phyloP scores from a whole-genome alignment of 2,888 invertebrate species.

The Hydropsyche betteni region DNA sequence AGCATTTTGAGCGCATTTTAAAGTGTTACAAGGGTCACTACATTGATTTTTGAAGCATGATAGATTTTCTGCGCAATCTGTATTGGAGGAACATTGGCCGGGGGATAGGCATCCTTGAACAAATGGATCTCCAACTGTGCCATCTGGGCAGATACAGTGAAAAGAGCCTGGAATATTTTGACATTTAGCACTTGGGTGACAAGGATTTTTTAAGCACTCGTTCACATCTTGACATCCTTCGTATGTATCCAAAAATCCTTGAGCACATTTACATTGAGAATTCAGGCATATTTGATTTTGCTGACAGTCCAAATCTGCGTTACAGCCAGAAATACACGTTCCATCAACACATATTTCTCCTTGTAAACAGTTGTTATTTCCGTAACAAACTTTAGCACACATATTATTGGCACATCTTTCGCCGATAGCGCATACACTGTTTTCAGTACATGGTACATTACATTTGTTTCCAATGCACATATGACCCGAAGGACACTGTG shows the following conservation, averaged over 20 bases:
- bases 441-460: constrained; percentile 79
- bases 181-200: constrained; percentile 83
- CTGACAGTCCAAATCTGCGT: constrained; percentile 81
- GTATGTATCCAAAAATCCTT: constrained; percentile 77
- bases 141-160: constrained; percentile 80
- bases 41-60: constrained; percentile 82
- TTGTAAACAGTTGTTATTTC: constrained; percentile 88
- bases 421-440: constrained; percentile 80
- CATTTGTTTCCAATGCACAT: constrained; percentile 82
- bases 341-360: constrained; percentile 89
- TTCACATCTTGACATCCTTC: constrained; percentile 84
- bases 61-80: constrained; percentile 78
- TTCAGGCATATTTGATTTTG: constrained; percentile 79
- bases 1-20: constrained; percentile 80
- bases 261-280: constrained; percentile 79
- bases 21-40: constrained; percentile 79
- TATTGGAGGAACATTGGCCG: constrained; percentile 77
- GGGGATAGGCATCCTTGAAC: constrained; percentile 77
- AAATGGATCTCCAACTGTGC: constrained; percentile 78
- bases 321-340: constrained; percentile 84
- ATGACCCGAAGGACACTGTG: constrained; percentile 80
- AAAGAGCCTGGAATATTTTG: constrained; percentile 83
- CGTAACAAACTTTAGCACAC: constrained; percentile 87
- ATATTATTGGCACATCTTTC: constrained; percentile 82
- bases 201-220: constrained; percentile 81